Evolutionary conservation across 1,140 invertebrate genomes (phyloP).

Genomic region (Muscidifurax raptorellus): DNA sequence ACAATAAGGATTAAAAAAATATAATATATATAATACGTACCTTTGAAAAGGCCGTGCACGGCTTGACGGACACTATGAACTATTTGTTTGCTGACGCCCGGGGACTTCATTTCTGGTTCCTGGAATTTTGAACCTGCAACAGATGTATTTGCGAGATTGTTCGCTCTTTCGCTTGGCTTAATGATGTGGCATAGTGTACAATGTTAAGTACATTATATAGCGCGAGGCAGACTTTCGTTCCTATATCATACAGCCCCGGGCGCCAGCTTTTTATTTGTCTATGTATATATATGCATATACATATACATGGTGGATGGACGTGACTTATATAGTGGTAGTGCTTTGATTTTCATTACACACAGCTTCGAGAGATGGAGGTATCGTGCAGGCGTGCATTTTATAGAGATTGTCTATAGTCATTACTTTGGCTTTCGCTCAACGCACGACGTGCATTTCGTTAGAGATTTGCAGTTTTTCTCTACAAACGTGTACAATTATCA

Average conservation of each 20-base stretch:
- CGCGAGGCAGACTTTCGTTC: conserved; percentile 30
- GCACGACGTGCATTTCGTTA: conserved; percentile 18
- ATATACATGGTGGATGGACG: background rate
- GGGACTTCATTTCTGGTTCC: conserved; percentile 55
- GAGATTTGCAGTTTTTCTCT: conserved; percentile 39
- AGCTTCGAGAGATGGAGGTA: background rate
- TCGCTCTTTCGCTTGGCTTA: conserved; percentile 22
- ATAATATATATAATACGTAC: conserved; percentile 50
- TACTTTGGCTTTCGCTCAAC: background rate
- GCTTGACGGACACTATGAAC: conserved; percentile 56
- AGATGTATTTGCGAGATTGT: conserved; percentile 43
- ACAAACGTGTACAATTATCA: conserved; percentile 9
- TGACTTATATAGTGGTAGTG: background rate
- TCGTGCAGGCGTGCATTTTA: background rate
- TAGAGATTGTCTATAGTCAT: background rate
- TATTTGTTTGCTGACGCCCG: conserved; percentile 63
- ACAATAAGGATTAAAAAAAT: background rate
- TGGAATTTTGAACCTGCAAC: conserved; percentile 60
- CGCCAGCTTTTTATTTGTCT: conserved; percentile 51
- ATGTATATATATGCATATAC: background rate
- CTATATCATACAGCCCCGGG: conserved; percentile 51
- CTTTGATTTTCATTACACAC: background rate
- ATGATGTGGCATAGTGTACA: background rate
- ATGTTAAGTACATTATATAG: conserved; percentile 23
- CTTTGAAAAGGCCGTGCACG: conserved; percentile 58